Base-by-base conservation (phyloP, 2,888 invertebrate species). In the Deilephila porcellus region DNA sequence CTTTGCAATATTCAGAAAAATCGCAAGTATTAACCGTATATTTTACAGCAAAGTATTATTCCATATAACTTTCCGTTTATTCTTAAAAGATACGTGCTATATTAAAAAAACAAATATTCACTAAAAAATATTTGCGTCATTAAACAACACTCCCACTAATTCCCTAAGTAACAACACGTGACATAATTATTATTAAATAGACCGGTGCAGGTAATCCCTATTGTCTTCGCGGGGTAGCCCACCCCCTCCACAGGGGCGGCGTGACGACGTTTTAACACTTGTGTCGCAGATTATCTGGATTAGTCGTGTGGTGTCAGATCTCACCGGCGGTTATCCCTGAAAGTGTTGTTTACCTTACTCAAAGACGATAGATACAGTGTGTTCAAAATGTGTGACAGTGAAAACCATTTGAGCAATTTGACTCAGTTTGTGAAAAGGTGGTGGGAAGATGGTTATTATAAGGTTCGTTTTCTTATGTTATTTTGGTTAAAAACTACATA, bases 371-470 rank as follows among this genome's bases (percentile, higher is more conserved):
- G n/a, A 52, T 67, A 67, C 67, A 67, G 73, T 74, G 37, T 70
- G 74, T 80, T n/a, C 29, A 77, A 72, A 17, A 86, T 87, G 87
- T 85, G 84, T 82, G 87, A 86, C 56, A 79, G 79, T 77, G 88
- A 88, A 25, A 85, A 83, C 73, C 86, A 86, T 83, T 84, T 93
- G 80, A 81, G 78, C 25, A 89, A 90, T 79, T 79, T 93, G 73
- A 84, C 86, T 20, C 86, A 85, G 78, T 93, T 92, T 76, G 91
- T 92, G 8, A 91, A 90, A 77, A 86, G 92, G 3, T 93, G 93
- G 93, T 93, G 92, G 92, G 90, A 92, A 80, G 90, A 92, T 70
- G 88, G 85, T 79, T 87, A 89, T 81, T 70, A 77, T 56, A 84
- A 91, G 92, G 92, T 92, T 83, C 70, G 74, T 73, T 70, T 72